Evolutionary conservation across 2,888 invertebrate genomes (phyloP), one percentile per base, ranked within the genome.

Genomic region (Phanerotoma sp.): DNA sequence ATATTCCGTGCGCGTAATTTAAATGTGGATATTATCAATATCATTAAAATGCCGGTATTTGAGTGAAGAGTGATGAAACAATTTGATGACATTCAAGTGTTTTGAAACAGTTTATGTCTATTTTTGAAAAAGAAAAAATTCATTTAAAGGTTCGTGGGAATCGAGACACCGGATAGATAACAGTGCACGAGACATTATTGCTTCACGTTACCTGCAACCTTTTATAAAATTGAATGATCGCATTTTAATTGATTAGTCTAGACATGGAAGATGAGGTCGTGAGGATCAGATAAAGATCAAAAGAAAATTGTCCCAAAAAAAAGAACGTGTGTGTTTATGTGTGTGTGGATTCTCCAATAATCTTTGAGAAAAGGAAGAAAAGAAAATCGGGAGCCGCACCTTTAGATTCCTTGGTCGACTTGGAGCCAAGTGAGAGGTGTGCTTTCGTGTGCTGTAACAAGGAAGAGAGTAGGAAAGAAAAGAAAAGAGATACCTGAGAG

Each of bases 401-500:
- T 54, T 30, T 20, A 44, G 54, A 54, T 54, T 54, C 54, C 54
- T 49, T 40, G 18, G 40, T 40, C 28, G 40, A 41, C 22, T 30
- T 30, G 28, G 28, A 40, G 49, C 49, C 40, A 20, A 47, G 47
- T 49, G 49, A 49, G 49, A 49, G 49, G 40, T 49, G 38, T 37
- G 40, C 47, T 47, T 47, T 48, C 40, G 16, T 49, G 21, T 44
- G 21, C 15, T 16, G 25, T 11, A 45, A 25, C 15, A 16, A n/a
- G 13, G 20, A 16, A 22, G 25, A 44, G 16, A 20, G 42, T 18
- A 28, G 15, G 10, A 33, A 33, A 38, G 44, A 45, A 37, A 45
- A n/a, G 30, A 35, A 37, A 25, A 45, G 58, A 57, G 51, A 41
- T 40, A 53, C 30, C 35, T 54, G 58, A 42, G 11, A 55, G 46